These are phyloP conservation scores for Chaetoderma sp. DNA, from an alignment of 2,888 invertebrate genomes.

Conservation along the genomic window DNA sequence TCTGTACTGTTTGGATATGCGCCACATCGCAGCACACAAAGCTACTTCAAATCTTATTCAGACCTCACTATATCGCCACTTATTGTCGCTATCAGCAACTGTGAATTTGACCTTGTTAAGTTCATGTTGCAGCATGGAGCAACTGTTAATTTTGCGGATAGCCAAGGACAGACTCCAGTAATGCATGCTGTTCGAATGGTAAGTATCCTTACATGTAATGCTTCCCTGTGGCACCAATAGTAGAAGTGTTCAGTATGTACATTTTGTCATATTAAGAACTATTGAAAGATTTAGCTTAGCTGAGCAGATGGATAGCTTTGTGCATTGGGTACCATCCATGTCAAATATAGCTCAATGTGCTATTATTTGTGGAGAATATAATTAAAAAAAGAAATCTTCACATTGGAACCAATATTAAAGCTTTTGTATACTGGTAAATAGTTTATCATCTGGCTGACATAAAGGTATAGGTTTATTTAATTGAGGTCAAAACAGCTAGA, in stretches of 20 bases:
- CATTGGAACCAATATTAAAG: too few species aligned
- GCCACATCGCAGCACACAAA: conserved; percentile 32
- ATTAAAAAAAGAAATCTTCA: too few species aligned
- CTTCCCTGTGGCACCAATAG: too few species aligned
- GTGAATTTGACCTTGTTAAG: conserved; percentile 61
- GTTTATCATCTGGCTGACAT: too few species aligned
- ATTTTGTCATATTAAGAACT: too few species aligned
- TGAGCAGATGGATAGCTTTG: not conserved
- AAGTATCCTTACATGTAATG: conserved; percentile 33
- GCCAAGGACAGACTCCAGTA: conserved; percentile 65
- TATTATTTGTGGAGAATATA: too few species aligned
- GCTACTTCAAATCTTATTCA: conserved; percentile 47
- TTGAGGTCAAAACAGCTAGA: too few species aligned
- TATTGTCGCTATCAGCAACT: conserved; percentile 65
- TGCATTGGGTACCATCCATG: not conserved
- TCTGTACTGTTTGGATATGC: conserved; percentile 51
- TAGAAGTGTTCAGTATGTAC: too few species aligned
- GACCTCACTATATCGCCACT: conserved; percentile 61
- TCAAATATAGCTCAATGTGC: too few species aligned
- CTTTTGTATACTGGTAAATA: too few species aligned
- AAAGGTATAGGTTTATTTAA: too few species aligned
- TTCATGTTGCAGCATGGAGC: conserved; percentile 66
- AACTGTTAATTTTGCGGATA: conserved; percentile 66
- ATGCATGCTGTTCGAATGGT: conserved; percentile 70
- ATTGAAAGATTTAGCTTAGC: too few species aligned